These are phyloP conservation scores for Plebejus argus DNA, from an alignment of 2,888 invertebrate genomes.

Conservation along the genomic window DNA sequence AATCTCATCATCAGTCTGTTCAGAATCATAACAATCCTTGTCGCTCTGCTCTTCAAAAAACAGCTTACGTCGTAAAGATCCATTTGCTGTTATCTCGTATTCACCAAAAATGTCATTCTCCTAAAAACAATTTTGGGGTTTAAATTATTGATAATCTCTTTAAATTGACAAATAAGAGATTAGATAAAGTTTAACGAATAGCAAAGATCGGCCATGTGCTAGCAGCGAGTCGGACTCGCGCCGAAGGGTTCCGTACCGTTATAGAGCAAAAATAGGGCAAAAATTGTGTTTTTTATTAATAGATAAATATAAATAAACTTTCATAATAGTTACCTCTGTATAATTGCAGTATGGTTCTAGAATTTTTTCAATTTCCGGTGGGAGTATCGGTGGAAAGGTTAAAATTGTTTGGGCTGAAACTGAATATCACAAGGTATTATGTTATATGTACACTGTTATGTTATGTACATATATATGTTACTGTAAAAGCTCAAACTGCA, in stretches of 20 bases:
- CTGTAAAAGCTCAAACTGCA: too few relatives aligned
- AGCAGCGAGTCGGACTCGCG: too few relatives aligned
- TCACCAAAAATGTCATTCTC: slow-evolving; percentile 65
- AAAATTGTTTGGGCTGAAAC: slow-evolving; percentile 85
- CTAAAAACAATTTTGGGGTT: slow-evolving; percentile 47
- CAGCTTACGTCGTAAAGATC: slow-evolving; percentile 66
- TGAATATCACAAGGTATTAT: slow-evolving; percentile 46
- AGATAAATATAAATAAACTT: not conserved
- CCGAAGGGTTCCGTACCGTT: too few relatives aligned
- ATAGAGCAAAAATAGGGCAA: too few relatives aligned
- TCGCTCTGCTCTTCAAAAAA: slow-evolving; percentile 73
- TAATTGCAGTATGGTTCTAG: slow-evolving; percentile 83
- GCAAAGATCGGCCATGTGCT: too few relatives aligned
- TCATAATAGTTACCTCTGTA: slow-evolving; percentile 61
- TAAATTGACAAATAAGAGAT: too few relatives aligned
- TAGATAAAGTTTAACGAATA: too few relatives aligned
- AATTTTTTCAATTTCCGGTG: slow-evolving; percentile 81
- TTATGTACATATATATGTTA: too few relatives aligned
- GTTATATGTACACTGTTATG: too few relatives aligned
- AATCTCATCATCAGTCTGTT: slow-evolving; percentile 71
- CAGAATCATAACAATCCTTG: slow-evolving; percentile 70
- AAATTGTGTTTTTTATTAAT: too few relatives aligned
- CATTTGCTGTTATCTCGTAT: slow-evolving; percentile 73
- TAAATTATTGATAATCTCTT: too few relatives aligned
- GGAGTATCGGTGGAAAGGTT: slow-evolving; percentile 83